Evolutionary conservation across 2,113 vertebrate genomes (phyloP).

Genomic region (Elaphurus davidianus): DNA sequence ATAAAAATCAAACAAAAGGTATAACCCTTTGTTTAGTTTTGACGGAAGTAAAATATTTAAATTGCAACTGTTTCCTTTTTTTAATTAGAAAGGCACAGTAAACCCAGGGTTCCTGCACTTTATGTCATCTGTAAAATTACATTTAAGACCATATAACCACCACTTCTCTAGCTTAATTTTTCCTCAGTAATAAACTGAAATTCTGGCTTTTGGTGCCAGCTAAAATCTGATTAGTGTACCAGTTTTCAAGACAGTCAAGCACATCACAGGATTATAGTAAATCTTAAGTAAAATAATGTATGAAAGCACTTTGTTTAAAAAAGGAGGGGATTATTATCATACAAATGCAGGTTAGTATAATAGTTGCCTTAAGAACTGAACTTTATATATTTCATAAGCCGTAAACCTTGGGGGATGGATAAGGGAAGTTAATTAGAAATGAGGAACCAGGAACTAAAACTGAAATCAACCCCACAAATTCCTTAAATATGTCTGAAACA

Average conservation of each 20-base stretch:
- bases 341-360: not conserved
- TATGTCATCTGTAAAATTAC: not conserved
- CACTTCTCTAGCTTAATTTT: slow-evolving; percentile 9
- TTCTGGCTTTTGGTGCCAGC: not conserved
- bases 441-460: not conserved
- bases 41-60: slow-evolving; percentile 41
- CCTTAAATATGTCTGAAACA: slow-evolving; percentile 2
- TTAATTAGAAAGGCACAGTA: not conserved
- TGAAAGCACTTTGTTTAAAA: not conserved
- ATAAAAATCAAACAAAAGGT: slow-evolving; percentile 33
- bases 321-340: not conserved
- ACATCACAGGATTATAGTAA: not conserved
- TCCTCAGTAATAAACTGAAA: not conserved
- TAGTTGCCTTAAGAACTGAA: not conserved
- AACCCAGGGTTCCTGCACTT: slow-evolving; percentile 7
- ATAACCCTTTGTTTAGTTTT: slow-evolving; percentile 25
- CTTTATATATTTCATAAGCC: not conserved
- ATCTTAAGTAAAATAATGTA: not conserved
- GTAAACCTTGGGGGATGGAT: not conserved
- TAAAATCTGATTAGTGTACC: not conserved
- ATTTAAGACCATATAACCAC: not conserved
- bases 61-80: not conserved
- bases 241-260: not conserved
- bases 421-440: slow-evolving; percentile 2
- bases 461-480: slow-evolving; percentile 5